These are phyloP conservation scores for Zoanthus solanderi DNA, from an alignment of 92 coral and sea anemone species.

Conservation along the genomic window DNA sequence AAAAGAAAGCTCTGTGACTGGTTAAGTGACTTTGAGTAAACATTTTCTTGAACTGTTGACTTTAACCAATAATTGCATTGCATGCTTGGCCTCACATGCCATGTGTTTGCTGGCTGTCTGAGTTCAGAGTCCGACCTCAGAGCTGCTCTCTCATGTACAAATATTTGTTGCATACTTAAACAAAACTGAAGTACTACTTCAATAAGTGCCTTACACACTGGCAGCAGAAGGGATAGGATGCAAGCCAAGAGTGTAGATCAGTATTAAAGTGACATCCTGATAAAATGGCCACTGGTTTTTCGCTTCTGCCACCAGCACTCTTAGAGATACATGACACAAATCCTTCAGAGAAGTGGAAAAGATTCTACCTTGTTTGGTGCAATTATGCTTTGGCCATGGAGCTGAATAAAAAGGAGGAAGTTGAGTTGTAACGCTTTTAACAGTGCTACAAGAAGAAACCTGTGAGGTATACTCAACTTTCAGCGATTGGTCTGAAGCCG, in stretches of 20 bases:
- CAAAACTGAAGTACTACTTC: no score
- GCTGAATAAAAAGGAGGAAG: slow-evolving; percentile 28
- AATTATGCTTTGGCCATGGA: slow-evolving; percentile 47
- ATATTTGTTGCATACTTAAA: no score
- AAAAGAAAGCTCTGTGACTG: no score
- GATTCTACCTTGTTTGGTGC: neutral
- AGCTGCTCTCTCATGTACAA: no score
- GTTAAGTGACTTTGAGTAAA: neutral
- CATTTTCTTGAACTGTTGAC: neutral
- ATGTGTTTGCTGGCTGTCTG: no score
- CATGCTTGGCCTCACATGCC: no score
- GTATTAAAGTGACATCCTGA: neutral
- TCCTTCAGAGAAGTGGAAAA: slow-evolving; percentile 43
- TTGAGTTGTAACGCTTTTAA: slow-evolving; percentile 31
- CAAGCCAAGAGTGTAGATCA: neutral
- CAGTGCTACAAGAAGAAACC: slow-evolving; percentile 54
- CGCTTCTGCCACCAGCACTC: slow-evolving; percentile 40
- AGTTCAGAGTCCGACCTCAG: no score
- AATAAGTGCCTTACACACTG: neutral
- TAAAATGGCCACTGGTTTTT: slow-evolving; percentile 36
- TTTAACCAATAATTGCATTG: no score
- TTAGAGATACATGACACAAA: slow-evolving; percentile 30
- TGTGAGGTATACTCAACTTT: slow-evolving; percentile 43
- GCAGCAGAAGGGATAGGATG: neutral
- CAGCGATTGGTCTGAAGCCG: slow-evolving; percentile 41